Base-by-base conservation (phyloP, 2,888 invertebrate species). In the Cosmia pyralina region DNA sequence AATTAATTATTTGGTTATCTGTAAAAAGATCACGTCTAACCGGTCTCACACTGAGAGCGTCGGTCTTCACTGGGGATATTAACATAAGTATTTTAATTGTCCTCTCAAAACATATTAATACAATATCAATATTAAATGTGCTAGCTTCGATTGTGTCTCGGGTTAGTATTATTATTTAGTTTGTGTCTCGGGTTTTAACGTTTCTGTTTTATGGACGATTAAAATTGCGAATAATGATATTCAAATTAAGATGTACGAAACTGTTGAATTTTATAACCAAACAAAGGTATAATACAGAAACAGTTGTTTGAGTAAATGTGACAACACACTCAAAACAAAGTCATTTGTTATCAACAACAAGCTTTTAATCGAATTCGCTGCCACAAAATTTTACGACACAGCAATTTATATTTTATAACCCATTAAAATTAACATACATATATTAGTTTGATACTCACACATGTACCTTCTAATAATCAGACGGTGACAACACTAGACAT, bases 51-150 rank as follows among this genome's bases (percentile, higher is more conserved):
- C 87, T 84, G 89, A 72, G 88, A 83, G 87, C 85, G 86, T 84
- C 84, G 82, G 85, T 83, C 84, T 85, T 89, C 88, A 85, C 85
- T 84, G 81, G 78, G 71, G 52, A 71, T 79, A 95, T 95, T 94
- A 94, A 92, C 95, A 94, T 95, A 94, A 94, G 92, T 89, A 94
- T 93, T 93, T 95, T 95, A 95, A 95, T 95, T 94, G 94, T 92
- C 87, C 78, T 74, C 87, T 75, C 76, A 64, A 82, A 76, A 71
- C 50, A 79, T 62, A 73, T 73, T 85, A 66, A 85, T 72, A 77
- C 60, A 86, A 88, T 89, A 89, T 90, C 84, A 84, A 86, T 87
- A 88, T 90, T 88, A 89, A 84, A 86, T 84, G 85, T 88, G 83
- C 85, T 87, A 72, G 63, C 75, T 85, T 64, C 88, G 88, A 89